Conservation (phyloP, 2,113 vertebrate species). For the Puffinus mauretanicus region DNA sequence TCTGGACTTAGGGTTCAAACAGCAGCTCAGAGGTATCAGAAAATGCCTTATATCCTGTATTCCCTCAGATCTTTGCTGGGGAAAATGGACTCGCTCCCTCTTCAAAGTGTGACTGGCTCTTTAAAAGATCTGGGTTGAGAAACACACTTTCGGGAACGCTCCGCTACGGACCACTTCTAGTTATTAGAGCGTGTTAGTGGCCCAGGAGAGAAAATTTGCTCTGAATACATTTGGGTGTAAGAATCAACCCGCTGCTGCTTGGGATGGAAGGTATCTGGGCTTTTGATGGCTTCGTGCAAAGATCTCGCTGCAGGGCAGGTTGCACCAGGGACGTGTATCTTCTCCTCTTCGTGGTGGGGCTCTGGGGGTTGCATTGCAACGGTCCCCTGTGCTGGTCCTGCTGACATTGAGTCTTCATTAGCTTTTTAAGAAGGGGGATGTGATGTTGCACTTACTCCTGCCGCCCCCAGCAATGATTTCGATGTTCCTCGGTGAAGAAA, state of each 20-base stretch:
- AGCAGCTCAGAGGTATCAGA: not conserved
- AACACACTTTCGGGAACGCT: accelerated
- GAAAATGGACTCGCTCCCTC: not conserved
- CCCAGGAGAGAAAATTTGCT: not conserved
- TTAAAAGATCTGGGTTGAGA: not conserved
- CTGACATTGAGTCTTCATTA: accelerated
- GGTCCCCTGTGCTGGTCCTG: not conserved
- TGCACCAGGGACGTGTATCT: too few relatives aligned
- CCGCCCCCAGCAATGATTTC: accelerated
- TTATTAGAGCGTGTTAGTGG: accelerated
- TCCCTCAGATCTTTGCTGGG: not conserved
- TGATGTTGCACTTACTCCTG: not conserved
- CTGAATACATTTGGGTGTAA: not conserved
- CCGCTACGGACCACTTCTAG: not conserved
- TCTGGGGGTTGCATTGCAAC: not conserved
- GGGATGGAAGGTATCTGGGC: not conserved
- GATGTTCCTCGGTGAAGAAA: not conserved
- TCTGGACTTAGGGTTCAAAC: not conserved
- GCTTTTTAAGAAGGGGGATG: not conserved
- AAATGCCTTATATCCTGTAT: not conserved
- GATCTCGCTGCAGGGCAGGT: accelerated
- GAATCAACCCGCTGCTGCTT: not conserved
- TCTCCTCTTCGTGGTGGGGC: not conserved
- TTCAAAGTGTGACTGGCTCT: not conserved
- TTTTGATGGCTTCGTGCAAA: not conserved